Base-by-base conservation (phyloP, 2,113 vertebrate species). In the Notechis scutatus region DNA sequence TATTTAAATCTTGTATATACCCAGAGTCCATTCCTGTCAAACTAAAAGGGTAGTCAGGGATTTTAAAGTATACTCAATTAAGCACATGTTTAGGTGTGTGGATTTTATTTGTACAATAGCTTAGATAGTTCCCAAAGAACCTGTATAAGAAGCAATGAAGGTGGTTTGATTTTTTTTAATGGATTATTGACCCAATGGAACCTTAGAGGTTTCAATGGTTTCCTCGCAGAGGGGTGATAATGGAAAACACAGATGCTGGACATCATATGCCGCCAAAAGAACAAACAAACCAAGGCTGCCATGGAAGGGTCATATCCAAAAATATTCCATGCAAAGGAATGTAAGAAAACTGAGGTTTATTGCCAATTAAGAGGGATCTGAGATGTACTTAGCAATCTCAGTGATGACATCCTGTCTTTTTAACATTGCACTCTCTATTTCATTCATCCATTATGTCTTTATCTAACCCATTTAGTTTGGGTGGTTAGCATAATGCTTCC, bases 61-160 rank as follows among this genome's bases (percentile, higher is more conserved):
- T 92, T 94, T 95, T 93, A 59, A 95, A 52, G 93, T 26, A 29
- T n/a, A 91, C 14, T 42, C 1, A 93, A 94, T 92, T 94, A 93
- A 93, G 57, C 3, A 89, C 56, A 45, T 1, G 24, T 6, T 87
- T 64, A 61, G 26, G 45, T 23, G 11, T 52, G 24, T 26, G 18
- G 20, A 85, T 52, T 81, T 42, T 81, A 92, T 94, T 56, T 88
- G 94, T n/a, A 52, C 34, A 91, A 18, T 7, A 18, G 85, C 74
- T 42, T 93, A 50, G 47, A 45, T 50, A 11, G n/a, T 94, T 95
- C 92, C 85, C 81, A 23, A 92, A 87, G 81, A 69, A 39, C n/a
- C 29, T n/a, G 14, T 90, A 86, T 42, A 52, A 64, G 86, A 54
- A 61, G 81, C 54, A 57, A 57, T 50, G 54, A 90, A 85, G 57